These are phyloP conservation scores for Phenganax stokvisi DNA, from an alignment of 92 coral and sea anemone genomes.

Conservation along the genomic window DNA sequence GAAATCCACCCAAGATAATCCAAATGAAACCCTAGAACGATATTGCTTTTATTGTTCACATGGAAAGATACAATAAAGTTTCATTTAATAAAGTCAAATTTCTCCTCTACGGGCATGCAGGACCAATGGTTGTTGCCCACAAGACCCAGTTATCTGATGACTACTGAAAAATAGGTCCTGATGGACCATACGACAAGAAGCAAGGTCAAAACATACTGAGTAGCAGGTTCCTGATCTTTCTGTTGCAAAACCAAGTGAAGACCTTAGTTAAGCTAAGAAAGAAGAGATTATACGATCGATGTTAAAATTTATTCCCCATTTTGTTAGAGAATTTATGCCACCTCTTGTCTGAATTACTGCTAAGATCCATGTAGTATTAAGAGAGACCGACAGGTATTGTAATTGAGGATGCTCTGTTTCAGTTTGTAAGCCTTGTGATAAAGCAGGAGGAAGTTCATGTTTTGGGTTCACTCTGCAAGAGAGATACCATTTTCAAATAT, in stretches of 20 bases:
- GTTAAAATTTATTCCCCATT: neutral
- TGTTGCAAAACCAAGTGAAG: neutral
- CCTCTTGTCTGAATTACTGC: neutral
- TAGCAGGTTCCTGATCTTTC: neutral
- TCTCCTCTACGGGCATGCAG: neutral
- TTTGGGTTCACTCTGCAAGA: too few species aligned
- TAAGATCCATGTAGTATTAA: too few species aligned
- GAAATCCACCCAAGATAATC: conserved; percentile 6
- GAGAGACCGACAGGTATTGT: neutral
- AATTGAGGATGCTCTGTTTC: neutral
- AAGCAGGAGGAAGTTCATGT: too few species aligned
- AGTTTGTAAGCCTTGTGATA: too few species aligned
- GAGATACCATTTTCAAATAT: too few species aligned
- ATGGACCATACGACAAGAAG: neutral
- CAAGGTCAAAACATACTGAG: neutral
- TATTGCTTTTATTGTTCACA: neutral
- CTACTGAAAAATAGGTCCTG: neutral
- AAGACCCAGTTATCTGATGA: conserved; percentile 6
- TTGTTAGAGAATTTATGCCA: neutral
- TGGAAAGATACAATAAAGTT: neutral
- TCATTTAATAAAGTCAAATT: conserved; percentile 5
- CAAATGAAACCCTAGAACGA: neutral
- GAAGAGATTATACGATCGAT: neutral
- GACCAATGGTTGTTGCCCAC: conserved; percentile 1
- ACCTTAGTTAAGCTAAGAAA: conserved; percentile 4